These are phyloP conservation scores for Neodontobutis hainanensis DNA, from an alignment of 2,113 vertebrate genomes.

Conservation along the genomic window DNA sequence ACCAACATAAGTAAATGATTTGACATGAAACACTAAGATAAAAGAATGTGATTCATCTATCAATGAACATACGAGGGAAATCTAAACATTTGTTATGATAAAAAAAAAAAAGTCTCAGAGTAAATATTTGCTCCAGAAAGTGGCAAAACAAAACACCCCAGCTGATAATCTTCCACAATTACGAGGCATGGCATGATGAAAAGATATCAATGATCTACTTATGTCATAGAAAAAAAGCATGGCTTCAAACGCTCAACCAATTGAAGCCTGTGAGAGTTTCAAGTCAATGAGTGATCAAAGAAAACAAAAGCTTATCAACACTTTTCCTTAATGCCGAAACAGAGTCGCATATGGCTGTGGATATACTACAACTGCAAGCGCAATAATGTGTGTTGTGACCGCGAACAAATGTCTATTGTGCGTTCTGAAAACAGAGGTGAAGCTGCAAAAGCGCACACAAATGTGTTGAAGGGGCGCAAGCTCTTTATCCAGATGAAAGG, in stretches of 20 bases:
- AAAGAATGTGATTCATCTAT: constrained; percentile 50
- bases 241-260: constrained; percentile 69
- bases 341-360: constrained; percentile 51
- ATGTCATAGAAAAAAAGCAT: constrained; percentile 69
- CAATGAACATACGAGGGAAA: constrained; percentile 42
- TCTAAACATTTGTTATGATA: constrained; percentile 55
- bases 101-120: constrained; percentile 41
- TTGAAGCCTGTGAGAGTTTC: constrained; percentile 68
- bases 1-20: constrained; percentile 22
- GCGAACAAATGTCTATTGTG: constrained; percentile 71
- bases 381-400: constrained; percentile 38
- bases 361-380: constrained; percentile 29
- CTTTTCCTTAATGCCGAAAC: constrained; percentile 58
- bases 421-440: constrained; percentile 64
- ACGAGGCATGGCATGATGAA: constrained; percentile 66
- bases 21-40: constrained; percentile 32
- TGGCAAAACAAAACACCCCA: constrained; percentile 62
- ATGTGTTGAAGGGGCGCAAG: constrained; percentile 50
- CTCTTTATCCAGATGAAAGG: constrained; percentile 76
- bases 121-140: constrained; percentile 63
- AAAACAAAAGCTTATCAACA: constrained; percentile 62
- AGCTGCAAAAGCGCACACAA: constrained; percentile 62
- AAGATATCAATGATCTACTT: constrained; percentile 73
- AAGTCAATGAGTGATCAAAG: constrained; percentile 68
- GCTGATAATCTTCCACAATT: constrained; percentile 69